A percentile compares a stretch with the other conserved stretches of the same genome.
These are phyloP conservation scores for Tanypteryx hageni DNA, from an alignment of 2,888 invertebrate genomes.

Conservation along the genomic window DNA sequence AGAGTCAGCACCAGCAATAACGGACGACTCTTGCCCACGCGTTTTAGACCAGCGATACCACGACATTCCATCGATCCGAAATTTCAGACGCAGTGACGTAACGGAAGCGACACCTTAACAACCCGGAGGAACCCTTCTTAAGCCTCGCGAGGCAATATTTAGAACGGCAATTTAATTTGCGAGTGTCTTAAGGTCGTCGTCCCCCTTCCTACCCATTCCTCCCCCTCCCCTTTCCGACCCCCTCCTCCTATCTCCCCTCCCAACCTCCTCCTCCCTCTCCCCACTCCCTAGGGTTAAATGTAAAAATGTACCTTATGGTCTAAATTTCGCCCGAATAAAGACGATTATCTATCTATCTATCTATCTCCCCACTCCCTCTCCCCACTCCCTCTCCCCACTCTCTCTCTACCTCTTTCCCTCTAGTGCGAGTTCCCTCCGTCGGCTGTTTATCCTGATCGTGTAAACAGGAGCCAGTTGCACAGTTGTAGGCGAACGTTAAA, in stretches of 20 bases:
- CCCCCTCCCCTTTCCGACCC: background rate
- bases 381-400: background rate
- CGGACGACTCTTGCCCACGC: no score
- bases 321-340: no score
- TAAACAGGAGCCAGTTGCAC: slow-evolving; percentile 9
- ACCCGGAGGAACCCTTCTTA: no score
- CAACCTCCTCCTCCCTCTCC: background rate
- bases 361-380: no score
- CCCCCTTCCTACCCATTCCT: background rate
- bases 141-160: background rate
- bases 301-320: no score
- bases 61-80: no score
- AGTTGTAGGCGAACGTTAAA: background rate
- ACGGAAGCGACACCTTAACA: no score
- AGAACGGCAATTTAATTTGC: background rate
- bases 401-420: background rate
- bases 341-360: no score
- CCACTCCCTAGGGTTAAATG: no score
- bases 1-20: no score
- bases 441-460: background rate
- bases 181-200: background rate
- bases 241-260: background rate
- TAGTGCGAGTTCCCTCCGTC: background rate
- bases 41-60: no score
- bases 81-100: no score